Percentiles rank a stretch among this genome's conserved stretches.
phyloP scores from a whole-genome alignment of 2,797 vertebrate genomes.

The Morus bassanus region DNA sequence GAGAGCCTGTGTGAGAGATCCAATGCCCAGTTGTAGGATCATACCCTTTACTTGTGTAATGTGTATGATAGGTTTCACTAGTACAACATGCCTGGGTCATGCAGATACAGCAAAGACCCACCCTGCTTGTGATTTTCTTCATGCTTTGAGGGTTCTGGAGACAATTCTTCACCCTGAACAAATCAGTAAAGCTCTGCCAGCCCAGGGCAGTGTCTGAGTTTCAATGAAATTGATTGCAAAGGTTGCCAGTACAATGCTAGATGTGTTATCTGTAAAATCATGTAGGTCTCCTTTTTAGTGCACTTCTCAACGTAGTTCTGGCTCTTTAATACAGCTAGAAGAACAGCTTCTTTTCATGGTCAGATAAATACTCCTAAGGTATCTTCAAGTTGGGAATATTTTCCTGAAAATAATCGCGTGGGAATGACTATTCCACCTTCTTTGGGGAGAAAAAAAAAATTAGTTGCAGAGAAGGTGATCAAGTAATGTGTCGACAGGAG shows the following conservation, averaged over 20 bases:
- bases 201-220: not conserved
- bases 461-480: not conserved
- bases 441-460: not conserved
- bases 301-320: not conserved
- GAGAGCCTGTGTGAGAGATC: not conserved
- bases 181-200: not conserved
- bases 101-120: not conserved
- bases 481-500: not conserved
- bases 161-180: not conserved
- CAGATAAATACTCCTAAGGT: not conserved
- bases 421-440: not conserved
- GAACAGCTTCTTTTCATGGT: not conserved
- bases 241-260: not conserved
- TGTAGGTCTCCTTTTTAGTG: not conserved
- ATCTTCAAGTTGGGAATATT: not conserved
- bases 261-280: not conserved
- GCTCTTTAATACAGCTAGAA: not conserved
- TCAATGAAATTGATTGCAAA: not conserved
- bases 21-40: not conserved
- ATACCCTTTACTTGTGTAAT: not conserved
- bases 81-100: not conserved
- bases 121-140: not conserved
- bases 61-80: rapidly evolving
- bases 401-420: not conserved
- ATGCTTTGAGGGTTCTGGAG: not conserved